Conservation (phyloP, 1,140 invertebrate species). For the Octopus bimaculoides region DNA sequence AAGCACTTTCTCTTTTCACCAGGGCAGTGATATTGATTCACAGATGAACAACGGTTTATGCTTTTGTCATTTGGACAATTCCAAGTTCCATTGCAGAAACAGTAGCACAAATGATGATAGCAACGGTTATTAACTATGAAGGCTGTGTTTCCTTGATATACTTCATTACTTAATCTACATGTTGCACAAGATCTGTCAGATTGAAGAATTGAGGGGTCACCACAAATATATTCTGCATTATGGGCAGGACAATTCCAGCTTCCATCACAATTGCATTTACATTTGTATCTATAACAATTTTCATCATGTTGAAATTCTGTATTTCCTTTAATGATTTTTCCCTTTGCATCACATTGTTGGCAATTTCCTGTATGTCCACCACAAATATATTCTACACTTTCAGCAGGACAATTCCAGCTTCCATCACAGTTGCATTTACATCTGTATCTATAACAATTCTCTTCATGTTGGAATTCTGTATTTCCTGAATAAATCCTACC, state of each 20-base stretch:
- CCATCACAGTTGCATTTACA: neutral
- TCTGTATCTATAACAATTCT: constrained; percentile 12
- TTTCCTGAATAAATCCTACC: constrained; percentile 13
- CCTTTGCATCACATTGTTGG: constrained; percentile 29
- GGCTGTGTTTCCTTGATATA: no score
- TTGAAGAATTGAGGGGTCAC: no score
- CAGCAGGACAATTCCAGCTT: neutral
- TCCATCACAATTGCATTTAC: neutral
- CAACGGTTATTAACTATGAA: no score
- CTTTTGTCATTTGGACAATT: no score
- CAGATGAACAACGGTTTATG: no score
- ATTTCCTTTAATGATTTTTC: constrained; percentile 28
- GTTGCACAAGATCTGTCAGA: no score
- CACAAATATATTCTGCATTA: neutral
- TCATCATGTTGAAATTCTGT: constrained; percentile 28
- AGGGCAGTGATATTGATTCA: no score
- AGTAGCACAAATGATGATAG: no score
- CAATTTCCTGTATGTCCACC: neutral
- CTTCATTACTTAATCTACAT: no score
- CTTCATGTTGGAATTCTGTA: constrained; percentile 20
- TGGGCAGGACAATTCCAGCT: neutral
- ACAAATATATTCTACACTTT: neutral
- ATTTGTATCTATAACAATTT: constrained; percentile 6
- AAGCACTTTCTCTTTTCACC: neutral
- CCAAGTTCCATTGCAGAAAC: no score